Evolutionary conservation across 2,888 invertebrate species (phyloP), one percentile per base, ranked within the genome.

Genomic region (Spilosoma lubricipeda): DNA sequence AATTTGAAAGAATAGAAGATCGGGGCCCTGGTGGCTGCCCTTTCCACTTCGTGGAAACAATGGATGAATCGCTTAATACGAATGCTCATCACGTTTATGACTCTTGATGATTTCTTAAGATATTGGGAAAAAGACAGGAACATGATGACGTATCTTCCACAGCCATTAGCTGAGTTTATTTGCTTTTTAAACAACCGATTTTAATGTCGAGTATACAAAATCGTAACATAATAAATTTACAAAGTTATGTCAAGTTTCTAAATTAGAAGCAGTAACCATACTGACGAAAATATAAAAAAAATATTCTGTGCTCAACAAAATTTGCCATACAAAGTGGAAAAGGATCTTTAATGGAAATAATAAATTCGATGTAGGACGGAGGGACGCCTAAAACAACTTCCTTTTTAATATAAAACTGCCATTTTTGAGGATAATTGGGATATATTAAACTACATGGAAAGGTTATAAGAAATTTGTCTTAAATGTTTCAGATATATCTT

Each of bases 341-440:
- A 70, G 42, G 70, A 59, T 11, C 30, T 59, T 66, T 70, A 52
- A 63, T 42, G 59, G 42, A 39, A 39, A 42, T 42, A 70, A 70
- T 39, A 70, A 63, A 42, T 70, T 59, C 36, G 27, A n/a, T 42
- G 42, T 70, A 63, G 42, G 70, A 63, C 18, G 70, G 59, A 59
- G n/a, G 70, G 70, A 20, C 39, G 68, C 33, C 69, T 56, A 56
- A 69, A 69, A 69, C 52, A 69, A 69, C 69, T 42, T 70, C 30
- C 42, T 63, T 63, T 59, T 59, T 39, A 63, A 70, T 39, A 70
- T 70, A 56, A 69, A 67, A 69, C 69, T 30, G n/a, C n/a, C 56
- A n/a, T 9, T 70, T 70, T 30, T 59, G 20, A 27, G 13, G 18
- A 42, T 70, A 59, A 70, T 70, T 70, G 42, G 18, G 30, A 63